phyloP scores from a whole-genome alignment of 2,113 vertebrate genomes.

The Ranitomeya imitator region DNA sequence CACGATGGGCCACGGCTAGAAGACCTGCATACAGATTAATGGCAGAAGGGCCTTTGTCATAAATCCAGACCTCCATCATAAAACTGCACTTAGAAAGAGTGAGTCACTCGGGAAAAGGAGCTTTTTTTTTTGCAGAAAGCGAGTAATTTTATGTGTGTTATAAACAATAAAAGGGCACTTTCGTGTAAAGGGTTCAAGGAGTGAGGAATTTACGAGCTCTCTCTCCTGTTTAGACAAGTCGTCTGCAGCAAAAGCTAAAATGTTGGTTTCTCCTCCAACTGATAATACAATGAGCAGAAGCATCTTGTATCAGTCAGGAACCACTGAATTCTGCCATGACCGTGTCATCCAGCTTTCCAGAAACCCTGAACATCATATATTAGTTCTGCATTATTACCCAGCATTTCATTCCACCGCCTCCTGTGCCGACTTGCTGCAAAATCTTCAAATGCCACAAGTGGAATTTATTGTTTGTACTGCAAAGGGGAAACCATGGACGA shows the following conservation, averaged over 20 bases:
- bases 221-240: not conserved
- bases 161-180: not conserved
- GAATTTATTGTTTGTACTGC: too few species aligned
- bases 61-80: slow-evolving; percentile 5
- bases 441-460: too few species aligned
- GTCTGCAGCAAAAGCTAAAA: not conserved
- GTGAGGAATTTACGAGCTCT: slow-evolving; percentile 15
- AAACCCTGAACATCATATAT: not conserved
- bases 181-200: not conserved
- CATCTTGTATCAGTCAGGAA: not conserved
- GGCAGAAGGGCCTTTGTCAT: slow-evolving; percentile 43
- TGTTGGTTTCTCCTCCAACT: not conserved
- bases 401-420: not conserved
- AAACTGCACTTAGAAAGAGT: slow-evolving; percentile 16
- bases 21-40: not conserved
- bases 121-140: not conserved
- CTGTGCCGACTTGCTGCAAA: too few species aligned
- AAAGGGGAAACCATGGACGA: too few species aligned
- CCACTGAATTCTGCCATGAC: not conserved
- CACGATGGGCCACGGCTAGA: not conserved
- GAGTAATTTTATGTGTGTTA: slow-evolving; percentile 8
- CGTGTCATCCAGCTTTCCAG: not conserved
- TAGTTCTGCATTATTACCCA: not conserved
- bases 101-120: not conserved
- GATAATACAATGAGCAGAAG: not conserved